These are phyloP conservation scores for Mantis religiosa DNA, from an alignment of 2,888 invertebrate genomes.

Conservation along the genomic window DNA sequence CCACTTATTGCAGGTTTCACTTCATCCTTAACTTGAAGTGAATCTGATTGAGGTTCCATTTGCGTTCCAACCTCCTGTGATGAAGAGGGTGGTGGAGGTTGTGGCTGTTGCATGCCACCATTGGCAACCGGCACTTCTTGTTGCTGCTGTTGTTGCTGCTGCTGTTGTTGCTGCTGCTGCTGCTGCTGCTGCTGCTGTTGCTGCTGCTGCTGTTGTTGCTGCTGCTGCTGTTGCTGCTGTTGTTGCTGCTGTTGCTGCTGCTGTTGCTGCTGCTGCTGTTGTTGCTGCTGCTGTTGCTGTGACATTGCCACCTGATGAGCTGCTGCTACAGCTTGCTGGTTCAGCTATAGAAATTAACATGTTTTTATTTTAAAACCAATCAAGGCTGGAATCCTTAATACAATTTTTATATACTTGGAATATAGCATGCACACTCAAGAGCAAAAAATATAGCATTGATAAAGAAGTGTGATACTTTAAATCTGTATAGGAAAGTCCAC, in stretches of 20 bases:
- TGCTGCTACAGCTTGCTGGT: background rate
- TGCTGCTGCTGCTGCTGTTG: slow-evolving; percentile 37
- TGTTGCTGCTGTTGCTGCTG: slow-evolving; percentile 38
- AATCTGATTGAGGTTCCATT: slow-evolving; percentile 20
- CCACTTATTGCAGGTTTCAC: slow-evolving; percentile 26
- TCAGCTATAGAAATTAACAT: background rate
- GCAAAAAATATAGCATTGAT: slow-evolving; percentile 39
- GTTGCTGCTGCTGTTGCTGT: slow-evolving; percentile 36
- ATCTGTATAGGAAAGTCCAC: no score
- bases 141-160: slow-evolving; percentile 41
- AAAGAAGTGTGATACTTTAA: no score
- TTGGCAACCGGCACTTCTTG: background rate
- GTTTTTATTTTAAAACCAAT: background rate
- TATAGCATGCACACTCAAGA: background rate
- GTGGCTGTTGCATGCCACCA: background rate
- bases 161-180: slow-evolving; percentile 39
- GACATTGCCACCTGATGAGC: slow-evolving; percentile 1
- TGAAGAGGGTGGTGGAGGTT: slow-evolving; percentile 1
- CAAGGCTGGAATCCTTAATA: no score
- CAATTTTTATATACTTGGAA: no score
- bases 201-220: slow-evolving; percentile 25
- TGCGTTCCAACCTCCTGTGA: slow-evolving; percentile 32
- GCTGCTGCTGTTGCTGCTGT: slow-evolving; percentile 46
- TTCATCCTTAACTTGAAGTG: slow-evolving; percentile 29
- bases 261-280: slow-evolving; percentile 47